A percentile compares a stretch with the other conserved stretches of the same genome.
Evolutionary conservation across 2,113 vertebrate species (phyloP).

Genomic region (Aegithalos caudatus): DNA sequence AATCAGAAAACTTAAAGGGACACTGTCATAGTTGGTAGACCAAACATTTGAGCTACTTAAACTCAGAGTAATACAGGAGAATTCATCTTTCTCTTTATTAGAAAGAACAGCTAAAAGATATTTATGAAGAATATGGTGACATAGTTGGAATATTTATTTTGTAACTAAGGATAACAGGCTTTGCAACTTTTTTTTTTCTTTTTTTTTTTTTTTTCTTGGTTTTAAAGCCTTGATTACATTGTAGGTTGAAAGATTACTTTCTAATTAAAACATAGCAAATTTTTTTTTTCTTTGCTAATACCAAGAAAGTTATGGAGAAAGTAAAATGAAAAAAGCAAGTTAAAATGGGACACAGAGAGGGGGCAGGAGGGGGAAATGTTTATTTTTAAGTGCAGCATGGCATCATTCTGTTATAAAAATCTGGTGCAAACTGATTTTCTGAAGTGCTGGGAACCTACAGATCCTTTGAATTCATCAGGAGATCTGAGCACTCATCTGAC

Average conservation of each 20-base stretch:
- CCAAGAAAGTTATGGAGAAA: not conserved
- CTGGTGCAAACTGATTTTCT: slow-evolving; percentile 37
- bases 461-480: slow-evolving; percentile 48
- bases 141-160: slow-evolving; percentile 6
- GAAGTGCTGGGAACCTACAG: not conserved
- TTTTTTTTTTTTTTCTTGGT: not conserved
- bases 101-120: slow-evolving; percentile 23
- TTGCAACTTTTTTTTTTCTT: too few species aligned
- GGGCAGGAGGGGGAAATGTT: not conserved
- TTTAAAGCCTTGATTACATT: not conserved
- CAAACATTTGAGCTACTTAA: slow-evolving; percentile 36
- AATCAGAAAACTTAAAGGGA: slow-evolving; percentile 45
- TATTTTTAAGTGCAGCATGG: slow-evolving; percentile 51
- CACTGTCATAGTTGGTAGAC: slow-evolving; percentile 37
- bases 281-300: not conserved
- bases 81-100: not conserved
- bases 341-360: slow-evolving; percentile 37
- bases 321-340: not conserved
- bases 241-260: slow-evolving; percentile 32
- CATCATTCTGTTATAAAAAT: slow-evolving; percentile 63
- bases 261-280: not conserved
- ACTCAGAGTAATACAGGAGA: not conserved
- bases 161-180: not conserved
- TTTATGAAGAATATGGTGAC: not conserved
- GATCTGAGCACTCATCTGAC: not conserved